Evolutionary conservation across 2,113 vertebrate genomes (phyloP), one percentile per base, ranked within the genome.

Genomic region (Notechis scutatus): DNA sequence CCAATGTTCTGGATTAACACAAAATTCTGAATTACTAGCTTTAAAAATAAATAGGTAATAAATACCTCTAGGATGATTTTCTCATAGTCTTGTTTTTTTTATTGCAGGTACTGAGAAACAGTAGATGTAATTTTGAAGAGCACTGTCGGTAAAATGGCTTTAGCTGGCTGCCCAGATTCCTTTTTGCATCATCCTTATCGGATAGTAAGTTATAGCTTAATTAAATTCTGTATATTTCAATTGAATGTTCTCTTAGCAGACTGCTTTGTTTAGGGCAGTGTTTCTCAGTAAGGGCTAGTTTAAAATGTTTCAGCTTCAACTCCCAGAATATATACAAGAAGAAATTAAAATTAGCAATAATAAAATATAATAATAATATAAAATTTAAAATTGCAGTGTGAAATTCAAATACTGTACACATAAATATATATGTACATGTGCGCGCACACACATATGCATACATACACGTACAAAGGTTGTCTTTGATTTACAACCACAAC

Each of bases 111-210:
- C 95, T 81, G 92, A 85, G 88, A 87, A 85, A 95, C 96, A 95
- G 96, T 97, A 96, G 95, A 96, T 97, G 97, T 96, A 93, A 97
- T 94, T 85, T 92, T 93, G 96, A 97, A 98, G 96, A 96, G 94
- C 93, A 89, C 61, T 95, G 96, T 91, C 96, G 94, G 95, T 96
- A 93, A 96, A 94, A 98, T 99, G 98, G 98, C 98, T 97, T 98
- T 99, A 97, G 98, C 98, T 87, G 98, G 98, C 95, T 98, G 98
- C 96, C 98, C 98, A 55, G 98, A 99, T 97, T 98, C 98, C 97
- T 98, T 98, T 96, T 96, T 99, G 94, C 98, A 98, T 97, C 98
- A 98, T 97, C 98, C 98, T 6, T 97, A 97, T 93, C 95, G 95
- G 93, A 96, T 97, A 96, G 97, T 97, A 97, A 97, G 97, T 97